These are phyloP conservation scores for Lacanobia wlatinum DNA, from an alignment of 2,888 invertebrate genomes.

Conservation along the genomic window DNA sequence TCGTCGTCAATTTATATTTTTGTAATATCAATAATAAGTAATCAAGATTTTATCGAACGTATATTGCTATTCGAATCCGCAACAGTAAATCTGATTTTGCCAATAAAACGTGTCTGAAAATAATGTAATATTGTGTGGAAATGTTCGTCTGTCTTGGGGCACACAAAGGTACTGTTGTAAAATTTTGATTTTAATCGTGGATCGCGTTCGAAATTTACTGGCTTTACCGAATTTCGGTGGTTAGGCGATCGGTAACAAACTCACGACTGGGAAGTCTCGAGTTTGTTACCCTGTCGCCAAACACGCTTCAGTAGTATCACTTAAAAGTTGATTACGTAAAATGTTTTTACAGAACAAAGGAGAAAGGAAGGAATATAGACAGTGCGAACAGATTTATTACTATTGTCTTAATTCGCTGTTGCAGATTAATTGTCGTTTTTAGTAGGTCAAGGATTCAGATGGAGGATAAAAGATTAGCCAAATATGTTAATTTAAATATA, in stretches of 20 bases:
- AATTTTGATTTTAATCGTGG: no score
- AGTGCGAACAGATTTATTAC: conserved; percentile 44
- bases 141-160: no score
- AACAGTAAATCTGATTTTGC: neutral
- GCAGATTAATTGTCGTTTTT: conserved; percentile 40
- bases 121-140: no score
- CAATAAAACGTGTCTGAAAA: neutral
- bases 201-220: no score
- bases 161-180: no score
- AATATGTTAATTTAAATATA: conserved; percentile 33
- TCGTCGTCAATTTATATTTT: neutral
- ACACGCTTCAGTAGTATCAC: neutral
- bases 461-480: conserved; percentile 28
- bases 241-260: no score
- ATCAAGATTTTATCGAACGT: conserved; percentile 10
- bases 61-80: neutral
- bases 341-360: conserved; percentile 15
- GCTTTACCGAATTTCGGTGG: no score
- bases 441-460: conserved; percentile 37
- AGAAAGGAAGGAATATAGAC: neutral
- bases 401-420: conserved; percentile 37
- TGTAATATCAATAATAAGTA: neutral
- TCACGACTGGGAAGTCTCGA: no score
- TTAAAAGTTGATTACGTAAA: conserved; percentile 4
- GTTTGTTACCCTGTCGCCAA: no score